Evolutionary conservation across 2,113 vertebrate genomes (phyloP), one percentile per base, ranked within the genome.

Genomic region (Tauraco erythrolophus): DNA sequence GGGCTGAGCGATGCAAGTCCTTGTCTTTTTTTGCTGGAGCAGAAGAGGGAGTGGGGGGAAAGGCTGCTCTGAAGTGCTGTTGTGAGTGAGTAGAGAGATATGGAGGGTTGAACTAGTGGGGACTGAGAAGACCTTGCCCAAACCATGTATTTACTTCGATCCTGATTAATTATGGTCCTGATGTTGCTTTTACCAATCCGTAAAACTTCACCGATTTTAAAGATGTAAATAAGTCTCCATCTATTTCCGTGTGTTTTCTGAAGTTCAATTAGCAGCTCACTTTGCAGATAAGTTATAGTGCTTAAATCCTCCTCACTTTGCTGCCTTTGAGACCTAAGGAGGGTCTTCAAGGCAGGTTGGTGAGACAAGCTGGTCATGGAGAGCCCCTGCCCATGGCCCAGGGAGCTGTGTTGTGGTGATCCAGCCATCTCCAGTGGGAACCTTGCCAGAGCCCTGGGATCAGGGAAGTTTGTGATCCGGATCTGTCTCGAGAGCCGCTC

Each of bases 401-500:
- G 31, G 60, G 14, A 69, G 43, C 16, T 27, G 21, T 11, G 13
- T 11, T 53, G 45, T 35, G 14, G 14, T 24, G 31, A 69, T 53
- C 27, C 30, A 69, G 27, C 18, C 7, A 4, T 61, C 19, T 65
- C 1, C 1, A 30, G 21, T 28, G 72, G 64, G 80, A 86, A 33
- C 18, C 8, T 18, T 62, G 51, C 19, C 43, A 10, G 17, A 33
- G 56, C 62, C 54, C 10, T 14, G 17, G 35, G 39, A 56, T 64
- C 12, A 11, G 41, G 57, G 64, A 70, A n/a, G 6, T 35, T 16
- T 60, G 51, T 39, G 31, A 43, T 76, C 48, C 22, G 16, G 46
- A 57, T 56, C 58, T 18, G 0, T 70, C n/a, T 23, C 0, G 0
- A 66, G 69, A 88, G 72, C 60, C 1, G 4, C 18, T 81, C 33